Percentiles rank a stretch among this genome's conserved stretches.
phyloP scores from a whole-genome alignment of 2,113 vertebrate genomes.

The Peromyscus leucopus region DNA sequence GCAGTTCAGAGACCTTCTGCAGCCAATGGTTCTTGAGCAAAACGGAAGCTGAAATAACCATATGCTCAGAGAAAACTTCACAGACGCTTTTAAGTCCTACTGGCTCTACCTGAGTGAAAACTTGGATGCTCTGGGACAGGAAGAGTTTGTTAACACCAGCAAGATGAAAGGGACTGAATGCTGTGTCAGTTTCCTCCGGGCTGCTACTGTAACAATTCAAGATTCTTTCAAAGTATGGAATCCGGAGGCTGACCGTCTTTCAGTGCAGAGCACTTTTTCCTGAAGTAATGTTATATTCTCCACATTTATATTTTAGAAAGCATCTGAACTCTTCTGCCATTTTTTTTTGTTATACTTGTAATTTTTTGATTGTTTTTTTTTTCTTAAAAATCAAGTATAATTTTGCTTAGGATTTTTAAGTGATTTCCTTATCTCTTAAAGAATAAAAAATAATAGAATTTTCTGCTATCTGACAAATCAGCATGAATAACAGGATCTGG shows the following conservation, averaged over 20 bases:
- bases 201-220: slow-evolving; percentile 3
- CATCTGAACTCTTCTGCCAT: background rate
- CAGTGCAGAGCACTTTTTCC: slow-evolving; percentile 41
- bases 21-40: slow-evolving; percentile 12
- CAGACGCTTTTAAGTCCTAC: background rate
- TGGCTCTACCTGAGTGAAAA: slow-evolving; percentile 60
- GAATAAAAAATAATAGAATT: background rate
- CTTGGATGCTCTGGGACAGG: slow-evolving; percentile 39
- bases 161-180: slow-evolving; percentile 63
- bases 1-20: slow-evolving; percentile 13
- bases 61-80: slow-evolving; percentile 54
- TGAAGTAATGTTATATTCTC: slow-evolving; percentile 50
- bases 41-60: slow-evolving; percentile 56
- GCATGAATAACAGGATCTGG: slow-evolving; percentile 1
- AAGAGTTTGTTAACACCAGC: slow-evolving; percentile 59
- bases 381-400: background rate
- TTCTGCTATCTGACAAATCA: background rate
- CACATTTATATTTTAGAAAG: slow-evolving; percentile 34
- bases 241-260: slow-evolving; percentile 41
- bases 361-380: background rate
- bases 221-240: slow-evolving; percentile 64
- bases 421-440: slow-evolving; percentile 45
- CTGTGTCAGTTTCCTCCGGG: slow-evolving; percentile 55
- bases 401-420: slow-evolving; percentile 48
- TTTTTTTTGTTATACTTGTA: slow-evolving; percentile 39